phyloP scores from a whole-genome alignment of 2,113 vertebrate species.

The Ranitomeya imitator region DNA sequence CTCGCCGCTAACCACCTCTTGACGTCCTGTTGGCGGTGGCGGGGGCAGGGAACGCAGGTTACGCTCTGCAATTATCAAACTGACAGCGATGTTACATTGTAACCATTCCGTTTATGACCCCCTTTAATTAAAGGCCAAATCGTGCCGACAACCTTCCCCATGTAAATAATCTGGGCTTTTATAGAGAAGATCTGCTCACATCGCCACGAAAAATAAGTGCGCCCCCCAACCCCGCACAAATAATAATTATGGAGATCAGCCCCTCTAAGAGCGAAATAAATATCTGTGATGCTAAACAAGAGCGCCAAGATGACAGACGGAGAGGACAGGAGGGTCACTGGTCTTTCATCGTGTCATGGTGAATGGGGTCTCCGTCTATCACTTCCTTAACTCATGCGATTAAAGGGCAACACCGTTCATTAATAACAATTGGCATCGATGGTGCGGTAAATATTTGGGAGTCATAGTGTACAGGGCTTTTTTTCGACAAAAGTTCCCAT shows the following conservation, averaged over 20 bases:
- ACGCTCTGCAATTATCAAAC: conserved; percentile 33
- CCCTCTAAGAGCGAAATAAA: conserved; percentile 1
- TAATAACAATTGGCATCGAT: background rate
- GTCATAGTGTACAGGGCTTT: too few relatives aligned
- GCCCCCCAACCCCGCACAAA: background rate
- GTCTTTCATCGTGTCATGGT: background rate
- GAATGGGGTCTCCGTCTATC: background rate
- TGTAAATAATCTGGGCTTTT: background rate
- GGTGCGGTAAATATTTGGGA: background rate
- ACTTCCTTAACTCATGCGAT: background rate
- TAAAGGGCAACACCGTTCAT: background rate
- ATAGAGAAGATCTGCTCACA: background rate
- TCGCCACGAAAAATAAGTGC: background rate
- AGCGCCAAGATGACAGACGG: conserved; percentile 5
- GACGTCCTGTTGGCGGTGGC: conserved; percentile 14
- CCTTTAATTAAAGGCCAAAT: conserved; percentile 34
- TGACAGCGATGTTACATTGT: conserved; percentile 5
- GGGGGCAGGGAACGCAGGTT: background rate
- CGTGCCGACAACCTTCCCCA: background rate
- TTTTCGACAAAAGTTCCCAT: too few relatives aligned
- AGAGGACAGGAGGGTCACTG: background rate
- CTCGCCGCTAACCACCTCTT: background rate
- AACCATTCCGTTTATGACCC: background rate
- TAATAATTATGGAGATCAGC: conserved; percentile 19
- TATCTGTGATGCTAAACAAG: background rate